Conservation (phyloP, 2,888 invertebrate species). For the Biston stratarius region DNA sequence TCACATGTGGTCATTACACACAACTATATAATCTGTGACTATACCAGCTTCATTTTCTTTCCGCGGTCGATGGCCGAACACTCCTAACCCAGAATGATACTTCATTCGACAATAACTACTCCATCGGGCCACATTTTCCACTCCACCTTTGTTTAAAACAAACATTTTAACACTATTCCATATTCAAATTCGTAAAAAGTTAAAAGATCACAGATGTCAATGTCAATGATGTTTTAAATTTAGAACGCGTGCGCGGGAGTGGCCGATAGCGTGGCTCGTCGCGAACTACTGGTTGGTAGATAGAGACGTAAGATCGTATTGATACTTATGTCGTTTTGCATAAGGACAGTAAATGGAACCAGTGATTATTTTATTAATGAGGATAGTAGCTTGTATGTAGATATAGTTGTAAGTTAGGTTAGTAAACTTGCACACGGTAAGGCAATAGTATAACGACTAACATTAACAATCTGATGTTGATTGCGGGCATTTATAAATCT, state of each 20-base stretch:
- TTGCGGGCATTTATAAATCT: too few relatives aligned
- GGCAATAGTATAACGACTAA: too few relatives aligned
- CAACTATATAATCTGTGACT: constrained; percentile 44
- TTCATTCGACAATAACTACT: constrained; percentile 60
- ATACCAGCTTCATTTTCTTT: constrained; percentile 70
- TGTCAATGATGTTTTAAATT: constrained; percentile 62
- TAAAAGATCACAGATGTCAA: constrained; percentile 22
- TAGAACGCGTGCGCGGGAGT: constrained; percentile 69
- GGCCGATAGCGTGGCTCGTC: constrained; percentile 48
- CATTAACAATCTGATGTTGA: too few relatives aligned
- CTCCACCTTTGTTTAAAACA: constrained; percentile 62
- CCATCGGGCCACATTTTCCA: constrained; percentile 64
- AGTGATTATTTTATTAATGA: not conserved
- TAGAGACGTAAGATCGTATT: constrained; percentile 43
- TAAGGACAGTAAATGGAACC: constrained; percentile 30
- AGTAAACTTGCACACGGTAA: not conserved
- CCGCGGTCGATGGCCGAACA: constrained; percentile 87
- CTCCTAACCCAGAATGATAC: constrained; percentile 86
- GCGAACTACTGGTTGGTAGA: constrained; percentile 54
- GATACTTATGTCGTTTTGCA: constrained; percentile 29
- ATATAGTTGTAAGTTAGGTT: not conserved
- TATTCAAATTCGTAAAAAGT: constrained; percentile 38
- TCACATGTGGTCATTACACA: not conserved
- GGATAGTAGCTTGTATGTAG: not conserved
- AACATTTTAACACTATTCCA: constrained; percentile 64